Base-by-base conservation (phyloP, 2,888 invertebrate genomes). In the Osmoderma eremita region DNA sequence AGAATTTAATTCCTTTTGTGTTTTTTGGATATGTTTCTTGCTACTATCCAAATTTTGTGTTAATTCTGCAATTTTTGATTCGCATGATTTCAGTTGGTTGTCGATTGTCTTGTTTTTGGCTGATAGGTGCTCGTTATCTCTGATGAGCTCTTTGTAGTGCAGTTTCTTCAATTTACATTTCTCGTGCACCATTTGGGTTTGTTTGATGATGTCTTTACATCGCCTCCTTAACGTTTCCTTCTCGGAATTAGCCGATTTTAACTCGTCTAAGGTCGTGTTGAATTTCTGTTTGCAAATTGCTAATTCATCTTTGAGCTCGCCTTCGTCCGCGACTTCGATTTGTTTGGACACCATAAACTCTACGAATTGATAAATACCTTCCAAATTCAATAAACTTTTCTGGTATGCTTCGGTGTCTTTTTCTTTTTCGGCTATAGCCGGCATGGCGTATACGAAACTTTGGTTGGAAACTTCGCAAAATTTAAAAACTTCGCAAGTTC, bases 331-430 rank as follows among this genome's bases (percentile, higher is more conserved):
- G 30, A 5, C 6, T 5, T 30, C n/a, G 15, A 17, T 36, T 36
- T 36, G 15, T 17, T 45, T 30, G 1, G 58, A 61, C 5, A 24
- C 3, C 58, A 61, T 61, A 30, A 13, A 30, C 48, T 64, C 42
- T 0, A 50, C 36, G 24, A 30, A 45, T 24, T 53, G 63, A 15
- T 50, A 64, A 17, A 64, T 53, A 53, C 51, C 53, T 45, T 64
- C 63, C 5, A 64, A 42, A 6, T 50, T 42, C 17, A 64, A 13
- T 30, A 64, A 24, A 3, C 42, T 53, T 13, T 64, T 64, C 39
- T 64, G 63, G 17, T 64, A 64, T 3, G 63, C 53, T 18, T 64
- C 42, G 17, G 42, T 41, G 15, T 64, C 41, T 41, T 53, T 17
- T 18, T 64, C 63, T 30, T 64, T 64, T 10, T 24, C 53, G 30